Conservation (phyloP, 2,113 vertebrate genomes). For the Shinisaurus crocodilurus region DNA sequence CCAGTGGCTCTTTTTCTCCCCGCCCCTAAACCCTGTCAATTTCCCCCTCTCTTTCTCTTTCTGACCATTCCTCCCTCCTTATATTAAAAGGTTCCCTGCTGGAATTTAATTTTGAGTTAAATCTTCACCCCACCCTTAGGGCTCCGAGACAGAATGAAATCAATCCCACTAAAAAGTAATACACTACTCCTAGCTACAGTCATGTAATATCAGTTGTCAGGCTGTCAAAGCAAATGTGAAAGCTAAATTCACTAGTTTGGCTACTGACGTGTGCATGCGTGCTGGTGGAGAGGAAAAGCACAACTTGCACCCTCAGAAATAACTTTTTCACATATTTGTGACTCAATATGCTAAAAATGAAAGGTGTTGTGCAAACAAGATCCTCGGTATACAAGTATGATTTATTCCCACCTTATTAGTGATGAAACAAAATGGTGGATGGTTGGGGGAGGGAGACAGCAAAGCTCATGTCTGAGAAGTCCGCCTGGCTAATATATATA, state of each 20-base stretch:
- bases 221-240: conserved; percentile 70
- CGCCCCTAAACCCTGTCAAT: conserved; percentile 20
- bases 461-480: not conserved
- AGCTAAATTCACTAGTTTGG: conserved; percentile 59
- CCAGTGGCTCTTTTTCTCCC: not conserved
- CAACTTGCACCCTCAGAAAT: conserved; percentile 47
- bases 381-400: not conserved
- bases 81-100: conserved; percentile 71
- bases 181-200: conserved; percentile 68
- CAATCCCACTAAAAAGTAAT: conserved; percentile 75
- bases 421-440: conserved; percentile 39
- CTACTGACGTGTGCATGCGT: conserved; percentile 8
- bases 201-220: conserved; percentile 71
- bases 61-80: conserved; percentile 67
- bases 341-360: conserved; percentile 29
- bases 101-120: conserved; percentile 78
- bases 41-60: conserved; percentile 40
- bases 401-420: conserved; percentile 33
- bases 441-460: not conserved
- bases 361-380: conserved; percentile 52
- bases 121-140: conserved; percentile 64
- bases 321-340: not conserved
- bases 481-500: not conserved
- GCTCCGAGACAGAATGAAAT: conserved; percentile 74
- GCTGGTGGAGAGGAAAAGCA: conserved; percentile 36